phyloP scores from a whole-genome alignment of 64 coral and sea anemone species.

The Pocillopora damicornis region DNA sequence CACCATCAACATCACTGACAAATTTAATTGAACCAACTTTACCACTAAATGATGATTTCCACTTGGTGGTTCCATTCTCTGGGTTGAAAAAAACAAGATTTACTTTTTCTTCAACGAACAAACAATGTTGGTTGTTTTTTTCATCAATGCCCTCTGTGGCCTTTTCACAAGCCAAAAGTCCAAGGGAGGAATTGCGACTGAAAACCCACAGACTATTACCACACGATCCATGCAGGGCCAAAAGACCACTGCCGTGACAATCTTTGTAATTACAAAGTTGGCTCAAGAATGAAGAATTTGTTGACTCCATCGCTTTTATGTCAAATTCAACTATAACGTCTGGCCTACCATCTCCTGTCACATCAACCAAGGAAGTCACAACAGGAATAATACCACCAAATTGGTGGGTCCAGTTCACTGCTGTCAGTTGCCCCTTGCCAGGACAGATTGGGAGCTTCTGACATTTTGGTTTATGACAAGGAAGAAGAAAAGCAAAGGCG shows the following conservation, averaged over 20 bases:
- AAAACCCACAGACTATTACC: conserved; percentile 52
- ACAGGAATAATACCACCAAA: conserved; percentile 49
- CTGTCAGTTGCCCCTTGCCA: background rate
- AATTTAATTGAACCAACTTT: conserved; percentile 49
- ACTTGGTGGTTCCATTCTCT: conserved; percentile 51
- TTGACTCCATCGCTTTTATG: background rate
- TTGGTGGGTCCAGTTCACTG: conserved; percentile 41
- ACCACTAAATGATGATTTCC: conserved; percentile 8
- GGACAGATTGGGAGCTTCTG: conserved; percentile 16
- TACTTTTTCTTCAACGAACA: conserved; percentile 42
- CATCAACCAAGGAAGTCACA: conserved; percentile 23
- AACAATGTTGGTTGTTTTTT: conserved; percentile 22
- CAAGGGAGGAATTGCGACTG: conserved; percentile 32
- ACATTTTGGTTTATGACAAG: conserved; percentile 72
- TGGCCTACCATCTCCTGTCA: background rate
- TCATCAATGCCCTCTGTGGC: background rate
- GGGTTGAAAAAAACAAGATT: conserved; percentile 44
- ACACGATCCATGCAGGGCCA: conserved; percentile 30
- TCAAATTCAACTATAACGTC: conserved; percentile 69
- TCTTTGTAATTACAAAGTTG: conserved; percentile 4
- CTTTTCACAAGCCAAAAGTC: conserved; percentile 21
- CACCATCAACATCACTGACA: conserved; percentile 34
- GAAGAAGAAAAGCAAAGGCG: conserved; percentile 79
- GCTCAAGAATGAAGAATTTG: conserved; percentile 42
- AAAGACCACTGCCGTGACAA: conserved; percentile 44